Evolutionary conservation across 1,140 invertebrate genomes (phyloP).

Genomic region (Conopomorpha cramerella): DNA sequence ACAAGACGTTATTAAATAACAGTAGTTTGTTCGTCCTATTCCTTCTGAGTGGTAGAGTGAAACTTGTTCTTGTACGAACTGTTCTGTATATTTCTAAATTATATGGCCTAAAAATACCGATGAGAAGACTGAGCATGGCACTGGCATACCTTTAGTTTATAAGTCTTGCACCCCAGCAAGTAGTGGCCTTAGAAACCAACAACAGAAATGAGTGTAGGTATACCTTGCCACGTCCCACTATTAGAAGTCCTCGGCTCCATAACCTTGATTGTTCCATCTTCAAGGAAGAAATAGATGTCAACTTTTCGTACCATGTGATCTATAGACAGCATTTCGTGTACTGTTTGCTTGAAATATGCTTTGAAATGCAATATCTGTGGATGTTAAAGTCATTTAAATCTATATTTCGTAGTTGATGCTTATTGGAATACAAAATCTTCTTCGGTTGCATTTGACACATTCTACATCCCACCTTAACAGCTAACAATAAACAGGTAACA

Average conservation of each 20-base stretch:
- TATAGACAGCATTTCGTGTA: constrained; percentile 72
- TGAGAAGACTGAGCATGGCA: constrained; percentile 1
- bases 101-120: too few species aligned
- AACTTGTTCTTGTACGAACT: not conserved
- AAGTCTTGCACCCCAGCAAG: too few species aligned
- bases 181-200: too few species aligned
- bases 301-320: constrained; percentile 76
- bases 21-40: too few species aligned
- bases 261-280: constrained; percentile 91
- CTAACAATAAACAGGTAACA: not conserved
- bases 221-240: constrained; percentile 51
- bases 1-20: too few species aligned
- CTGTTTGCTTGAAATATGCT: constrained; percentile 84
- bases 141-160: too few species aligned
- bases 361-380: constrained; percentile 82
- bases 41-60: not conserved
- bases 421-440: not conserved
- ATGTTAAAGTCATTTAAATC: not conserved
- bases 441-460: too few species aligned
- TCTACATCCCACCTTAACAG: too few species aligned
- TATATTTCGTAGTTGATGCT: not conserved
- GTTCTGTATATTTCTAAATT: not conserved
- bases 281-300: constrained; percentile 85
- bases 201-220: too few species aligned
- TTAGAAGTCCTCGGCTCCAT: constrained; percentile 54